A percentile compares a stretch with the other conserved stretches of the same genome.
Evolutionary conservation across 2,113 vertebrate species (phyloP).

Genomic region (Ptilorrhoa leucosticta): DNA sequence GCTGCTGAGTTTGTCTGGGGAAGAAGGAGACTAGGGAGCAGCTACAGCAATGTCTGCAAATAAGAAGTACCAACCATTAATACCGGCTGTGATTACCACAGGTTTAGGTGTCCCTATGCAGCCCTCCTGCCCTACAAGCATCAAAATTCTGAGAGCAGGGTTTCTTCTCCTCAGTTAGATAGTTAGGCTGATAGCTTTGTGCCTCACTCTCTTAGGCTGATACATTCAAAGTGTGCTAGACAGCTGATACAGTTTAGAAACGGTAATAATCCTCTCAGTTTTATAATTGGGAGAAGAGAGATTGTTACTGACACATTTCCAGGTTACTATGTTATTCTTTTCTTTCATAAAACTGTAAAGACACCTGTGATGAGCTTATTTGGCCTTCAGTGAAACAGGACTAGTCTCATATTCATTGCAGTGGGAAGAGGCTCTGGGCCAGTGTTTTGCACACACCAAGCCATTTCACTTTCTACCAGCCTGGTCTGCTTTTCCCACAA

Average conservation of each 20-base stretch:
- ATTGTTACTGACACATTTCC: not conserved
- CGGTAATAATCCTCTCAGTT: not conserved
- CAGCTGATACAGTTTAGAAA: not conserved
- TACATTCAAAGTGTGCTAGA: not conserved
- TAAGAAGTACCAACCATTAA: not conserved
- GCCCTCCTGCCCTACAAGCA: not conserved
- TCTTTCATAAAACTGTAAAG: not conserved
- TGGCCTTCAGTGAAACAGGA: not conserved
- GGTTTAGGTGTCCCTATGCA: not conserved
- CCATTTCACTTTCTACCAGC: not conserved
- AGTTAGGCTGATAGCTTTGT: not conserved
- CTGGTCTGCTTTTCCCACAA: not conserved
- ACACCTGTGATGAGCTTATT: not conserved
- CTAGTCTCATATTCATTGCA: not conserved
- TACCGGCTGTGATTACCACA: not conserved
- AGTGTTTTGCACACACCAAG: not conserved
- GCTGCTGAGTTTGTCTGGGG: not conserved
- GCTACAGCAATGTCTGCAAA: not conserved
- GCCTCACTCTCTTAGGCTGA: not conserved
- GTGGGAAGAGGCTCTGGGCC: not conserved
- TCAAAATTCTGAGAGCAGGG: not conserved
- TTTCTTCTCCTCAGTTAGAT: not conserved
- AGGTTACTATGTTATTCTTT: not conserved
- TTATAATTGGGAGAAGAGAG: not conserved
- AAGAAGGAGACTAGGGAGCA: not conserved